Percentiles rank a stretch among this genome's conserved stretches.
Evolutionary conservation across 2,888 invertebrate genomes (phyloP).

Genomic region (Drosophila diplacantha): DNA sequence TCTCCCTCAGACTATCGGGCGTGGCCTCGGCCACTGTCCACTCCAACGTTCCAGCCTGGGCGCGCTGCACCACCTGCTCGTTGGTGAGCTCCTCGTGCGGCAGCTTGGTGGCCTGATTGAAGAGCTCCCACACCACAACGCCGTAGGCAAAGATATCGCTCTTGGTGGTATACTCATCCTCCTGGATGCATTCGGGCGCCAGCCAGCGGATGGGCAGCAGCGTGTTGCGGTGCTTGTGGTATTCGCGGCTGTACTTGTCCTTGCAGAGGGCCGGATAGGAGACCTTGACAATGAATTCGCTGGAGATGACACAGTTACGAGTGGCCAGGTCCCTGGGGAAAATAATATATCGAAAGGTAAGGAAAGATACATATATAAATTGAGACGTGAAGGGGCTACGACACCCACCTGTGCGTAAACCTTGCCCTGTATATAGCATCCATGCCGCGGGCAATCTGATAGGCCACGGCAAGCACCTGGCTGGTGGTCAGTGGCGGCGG

Average conservation of each 20-base stretch:
- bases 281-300: conserved; percentile 88
- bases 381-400: background rate
- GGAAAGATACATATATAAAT: background rate
- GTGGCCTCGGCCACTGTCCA: conserved; percentile 84
- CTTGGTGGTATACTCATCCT: conserved; percentile 94
- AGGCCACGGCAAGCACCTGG: conserved; percentile 83
- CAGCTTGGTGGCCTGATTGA: conserved; percentile 86
- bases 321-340: conserved; percentile 88
- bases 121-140: conserved; percentile 93
- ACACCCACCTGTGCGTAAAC: conserved; percentile 85
- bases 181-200: conserved; percentile 91
- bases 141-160: conserved; percentile 96
- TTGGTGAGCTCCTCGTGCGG: conserved; percentile 81
- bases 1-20: conserved; percentile 81
- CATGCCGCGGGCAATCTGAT: conserved; percentile 89
- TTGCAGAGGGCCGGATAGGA: conserved; percentile 87
- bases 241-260: conserved; percentile 93
- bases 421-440: conserved; percentile 87
- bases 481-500: conserved; percentile 82
- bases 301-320: conserved; percentile 92
- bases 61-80: conserved; percentile 75
- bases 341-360: background rate
- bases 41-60: conserved; percentile 80
- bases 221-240: conserved; percentile 90
- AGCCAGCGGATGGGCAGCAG: conserved; percentile 94